Conservation (phyloP, 2,888 invertebrate species). For the Stenodema calcarata region DNA sequence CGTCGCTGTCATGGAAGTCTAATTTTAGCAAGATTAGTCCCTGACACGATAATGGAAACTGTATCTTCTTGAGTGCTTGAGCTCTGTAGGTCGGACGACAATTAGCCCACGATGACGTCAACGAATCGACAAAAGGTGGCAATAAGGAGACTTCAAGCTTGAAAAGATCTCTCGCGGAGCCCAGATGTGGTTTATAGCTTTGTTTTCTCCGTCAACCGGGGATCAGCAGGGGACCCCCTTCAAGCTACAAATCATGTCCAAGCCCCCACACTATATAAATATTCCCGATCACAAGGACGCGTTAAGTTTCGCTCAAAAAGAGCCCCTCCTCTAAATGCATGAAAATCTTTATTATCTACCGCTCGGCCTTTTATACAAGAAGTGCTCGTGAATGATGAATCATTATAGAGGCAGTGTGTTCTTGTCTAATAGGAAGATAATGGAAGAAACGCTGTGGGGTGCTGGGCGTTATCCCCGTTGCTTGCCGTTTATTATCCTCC, state of each 20-base stretch:
- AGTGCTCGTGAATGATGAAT: neutral
- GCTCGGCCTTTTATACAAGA: neutral
- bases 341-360: neutral
- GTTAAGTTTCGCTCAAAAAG: slow-evolving; percentile 29
- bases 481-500: neutral
- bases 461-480: neutral
- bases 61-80: neutral
- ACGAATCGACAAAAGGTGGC: neutral
- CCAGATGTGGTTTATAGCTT: slow-evolving; percentile 49
- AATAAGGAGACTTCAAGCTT: neutral
- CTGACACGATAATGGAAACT: neutral
- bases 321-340: neutral
- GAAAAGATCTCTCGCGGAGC: neutral
- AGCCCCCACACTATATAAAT: slow-evolving; percentile 38
- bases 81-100: neutral
- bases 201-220: slow-evolving; percentile 49
- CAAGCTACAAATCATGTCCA: slow-evolving; percentile 34
- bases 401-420: neutral
- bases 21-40: neutral
- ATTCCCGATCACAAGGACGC: slow-evolving; percentile 38
- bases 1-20: neutral
- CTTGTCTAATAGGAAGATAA: neutral
- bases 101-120: neutral
- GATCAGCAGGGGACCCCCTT: slow-evolving; percentile 43
- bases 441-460: neutral